Evolutionary conservation across 2,797 vertebrate genomes (phyloP), one percentile per base, ranked within the genome.

Genomic region (Taeniopygia guttata): DNA sequence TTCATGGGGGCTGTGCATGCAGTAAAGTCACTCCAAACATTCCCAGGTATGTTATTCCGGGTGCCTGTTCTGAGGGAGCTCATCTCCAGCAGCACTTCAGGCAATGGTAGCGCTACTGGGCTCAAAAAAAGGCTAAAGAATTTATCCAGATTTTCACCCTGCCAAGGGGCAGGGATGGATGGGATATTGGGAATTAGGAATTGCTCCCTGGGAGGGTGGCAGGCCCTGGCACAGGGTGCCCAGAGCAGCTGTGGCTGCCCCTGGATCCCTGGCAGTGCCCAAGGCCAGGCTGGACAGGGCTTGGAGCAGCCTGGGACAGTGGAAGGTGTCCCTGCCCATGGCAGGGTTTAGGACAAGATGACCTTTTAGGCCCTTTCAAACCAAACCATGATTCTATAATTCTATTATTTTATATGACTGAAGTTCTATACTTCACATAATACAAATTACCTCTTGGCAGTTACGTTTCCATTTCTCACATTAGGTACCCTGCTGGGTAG

Each of bases 311-410:
- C 70, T 75, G 52, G 60, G 43, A 34, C 1, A 26, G 43, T 32
- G 51, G 32, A 0, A 84, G 22, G 22, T 32, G 32, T 58, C 36
- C 21, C 32, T 75, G 32, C 6, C 15, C 38, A 21, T n/a, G 76
- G 52, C 23, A 29, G 10, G 10, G 29, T 5, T 7, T 32, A 17
- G 10, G 4, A 8, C 1, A 0, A 3, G 18, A 32, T 32, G 9
- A 12, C 0, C 3, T 49, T 29, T 56, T 5, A 21, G 2, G 5
- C 26, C 23, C 19, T 30, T 45, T 45, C 8, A 16, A 56, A 15
- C 5, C 5, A 56, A 69, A 30, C 32, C 17, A 30, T 4, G 29
- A 34, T 56, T 63, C 17, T 26, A 4, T 55, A 34, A 48, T 43
- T 62, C 22, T 25, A 7, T 29, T 11, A 30, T 30, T 60, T n/a